Conservation (phyloP, 2,113 vertebrate genomes). For the Rattus rattus region DNA sequence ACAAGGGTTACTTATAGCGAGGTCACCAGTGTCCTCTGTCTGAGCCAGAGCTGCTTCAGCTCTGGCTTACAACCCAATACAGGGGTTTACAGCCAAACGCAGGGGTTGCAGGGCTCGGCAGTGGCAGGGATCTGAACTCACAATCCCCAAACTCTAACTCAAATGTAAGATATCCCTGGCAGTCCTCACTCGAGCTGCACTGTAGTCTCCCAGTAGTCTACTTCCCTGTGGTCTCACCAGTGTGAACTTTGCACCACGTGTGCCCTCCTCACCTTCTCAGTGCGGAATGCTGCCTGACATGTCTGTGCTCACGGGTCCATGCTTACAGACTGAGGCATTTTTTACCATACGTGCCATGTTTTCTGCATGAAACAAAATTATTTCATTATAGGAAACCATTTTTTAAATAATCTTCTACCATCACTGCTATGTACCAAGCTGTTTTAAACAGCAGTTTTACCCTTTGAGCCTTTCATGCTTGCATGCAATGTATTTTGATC, state of each 20-base stretch:
- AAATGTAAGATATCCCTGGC: not conserved
- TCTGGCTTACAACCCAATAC: not conserved
- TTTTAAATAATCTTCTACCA: not conserved
- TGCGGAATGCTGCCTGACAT: not conserved
- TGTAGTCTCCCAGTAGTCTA: no score
- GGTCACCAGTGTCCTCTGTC: not conserved
- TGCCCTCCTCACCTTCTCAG: rapidly evolving
- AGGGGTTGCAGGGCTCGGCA: not conserved
- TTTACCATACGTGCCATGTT: not conserved
- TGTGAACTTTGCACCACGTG: not conserved
- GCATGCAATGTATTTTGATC: not conserved
- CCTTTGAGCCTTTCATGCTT: not conserved
- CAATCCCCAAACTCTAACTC: not conserved
- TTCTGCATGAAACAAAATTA: not conserved
- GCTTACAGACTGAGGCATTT: not conserved
- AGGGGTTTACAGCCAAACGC: not conserved
- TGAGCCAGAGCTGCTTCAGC: not conserved
- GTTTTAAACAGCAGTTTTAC: not conserved
- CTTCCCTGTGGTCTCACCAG: not conserved
- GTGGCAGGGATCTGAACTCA: not conserved
- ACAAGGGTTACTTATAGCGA: not conserved
- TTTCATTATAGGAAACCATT: not conserved
- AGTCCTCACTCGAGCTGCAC: no score
- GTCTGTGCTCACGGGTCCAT: not conserved
- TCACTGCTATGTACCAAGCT: not conserved